These are phyloP conservation scores for Schizopygopsis pylzovi DNA, from an alignment of 2,797 vertebrate genomes.

Conservation along the genomic window DNA sequence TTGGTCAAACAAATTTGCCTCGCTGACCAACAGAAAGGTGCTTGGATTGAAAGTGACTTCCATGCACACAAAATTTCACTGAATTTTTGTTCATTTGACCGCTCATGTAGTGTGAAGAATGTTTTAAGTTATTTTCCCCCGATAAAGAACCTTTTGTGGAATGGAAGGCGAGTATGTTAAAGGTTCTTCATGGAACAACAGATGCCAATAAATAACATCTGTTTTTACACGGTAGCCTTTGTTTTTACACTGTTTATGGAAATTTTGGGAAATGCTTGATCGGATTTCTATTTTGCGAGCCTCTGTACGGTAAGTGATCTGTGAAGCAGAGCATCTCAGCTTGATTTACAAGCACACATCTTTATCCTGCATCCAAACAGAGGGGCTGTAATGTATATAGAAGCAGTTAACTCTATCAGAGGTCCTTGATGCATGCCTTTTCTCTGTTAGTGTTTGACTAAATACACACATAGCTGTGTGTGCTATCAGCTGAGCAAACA, in stretches of 20 bases:
- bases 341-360: conserved; percentile 16
- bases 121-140: neutral
- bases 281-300: neutral
- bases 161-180: neutral
- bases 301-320: neutral
- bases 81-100: too few species aligned
- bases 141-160: neutral
- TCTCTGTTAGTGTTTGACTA: conserved; percentile 36
- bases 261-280: neutral
- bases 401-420: conserved; percentile 21
- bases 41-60: too few species aligned
- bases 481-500: conserved; percentile 61
- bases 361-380: neutral
- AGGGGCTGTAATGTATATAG: conserved; percentile 22
- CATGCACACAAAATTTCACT: too few species aligned
- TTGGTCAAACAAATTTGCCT: neutral
- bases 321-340: neutral
- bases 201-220: neutral
- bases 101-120: neutral
- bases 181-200: neutral
- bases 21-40: too few species aligned
- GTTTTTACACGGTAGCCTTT: neutral
- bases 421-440: neutral
- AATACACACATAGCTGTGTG: conserved; percentile 36
- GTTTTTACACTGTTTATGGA: neutral